Evolutionary conservation across 2,888 invertebrate genomes (phyloP), one percentile per base, ranked within the genome.

Genomic region (Chaetogeoica ovagalla): DNA sequence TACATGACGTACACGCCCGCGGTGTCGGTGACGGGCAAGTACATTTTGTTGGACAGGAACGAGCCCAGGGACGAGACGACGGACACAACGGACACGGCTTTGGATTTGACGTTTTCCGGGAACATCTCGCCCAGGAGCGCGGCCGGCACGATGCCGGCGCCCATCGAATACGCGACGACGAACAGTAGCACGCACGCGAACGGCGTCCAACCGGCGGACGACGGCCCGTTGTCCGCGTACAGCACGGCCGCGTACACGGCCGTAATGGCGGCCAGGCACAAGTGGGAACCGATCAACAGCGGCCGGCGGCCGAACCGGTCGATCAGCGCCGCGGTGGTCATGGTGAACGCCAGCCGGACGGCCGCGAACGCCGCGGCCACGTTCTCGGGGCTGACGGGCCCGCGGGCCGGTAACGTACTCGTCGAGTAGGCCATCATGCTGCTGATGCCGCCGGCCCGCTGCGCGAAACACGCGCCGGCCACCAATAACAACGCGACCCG

Each of bases 111-210:
- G 81, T 90, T 90, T 0, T 90, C 89, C 0, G 91, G 90, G 83
- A 91, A 91, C 8, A 91, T 83, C 84, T 91, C 91, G 0, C 90
- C 90, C 83, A 90, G 89, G 86, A 91, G 87, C 82, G 91, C 88
- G 82, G 90, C 90, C 0, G 91, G 89, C 39, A 91, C 84, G 23
- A 89, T 90, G 0, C 89, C 90, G 43, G 91, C 86, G 0, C 91
- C 91, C 5, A 89, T 85, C 0, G 90, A 89, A 72, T 90, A 89
- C 21, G 90, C 85, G 5, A 91, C 84, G 77, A 90, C 89, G 84
- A 90, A 91, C 11, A 89, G 85, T 66, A 90, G 85, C 1, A 91
- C 87, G 0, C 90, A 90, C 0, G 87, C 84, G 43, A 90, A 83
- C 4, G 84, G 84, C 74, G 91, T 83, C 85, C 88, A 87, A 86